A percentile compares a stretch with the other conserved stretches of the same genome.
Evolutionary conservation across 2,888 invertebrate genomes (phyloP).

Genomic region (Apotomis turbidana): DNA sequence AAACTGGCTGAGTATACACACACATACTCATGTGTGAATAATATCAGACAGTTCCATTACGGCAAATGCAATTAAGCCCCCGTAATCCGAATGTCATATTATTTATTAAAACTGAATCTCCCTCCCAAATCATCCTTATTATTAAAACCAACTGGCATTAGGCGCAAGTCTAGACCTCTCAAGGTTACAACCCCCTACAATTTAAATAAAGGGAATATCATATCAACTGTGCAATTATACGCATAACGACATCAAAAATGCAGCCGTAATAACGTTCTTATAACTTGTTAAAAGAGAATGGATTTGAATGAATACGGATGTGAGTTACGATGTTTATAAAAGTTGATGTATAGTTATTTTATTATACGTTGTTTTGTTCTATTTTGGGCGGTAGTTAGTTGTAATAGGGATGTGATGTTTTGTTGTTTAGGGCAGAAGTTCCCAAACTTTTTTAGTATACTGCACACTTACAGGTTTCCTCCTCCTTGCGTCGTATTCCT

Average conservation of each 20-base stretch:
- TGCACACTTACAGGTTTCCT: too few relatives aligned
- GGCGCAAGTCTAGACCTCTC: slow-evolving; percentile 42
- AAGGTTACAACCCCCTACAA: slow-evolving; percentile 40
- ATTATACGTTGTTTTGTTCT: not conserved
- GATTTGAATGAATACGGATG: not conserved
- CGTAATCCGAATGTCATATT: too few relatives aligned
- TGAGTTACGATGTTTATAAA: not conserved
- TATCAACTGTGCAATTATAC: slow-evolving; percentile 36
- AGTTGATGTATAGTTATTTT: slow-evolving; percentile 21
- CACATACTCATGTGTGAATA: too few relatives aligned
- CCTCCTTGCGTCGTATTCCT: too few relatives aligned
- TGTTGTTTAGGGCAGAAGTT: too few relatives aligned
- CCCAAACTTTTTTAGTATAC: too few relatives aligned
- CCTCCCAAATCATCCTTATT: slow-evolving; percentile 5
- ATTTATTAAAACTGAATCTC: not conserved
- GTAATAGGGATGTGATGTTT: not conserved
- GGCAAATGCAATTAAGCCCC: too few relatives aligned
- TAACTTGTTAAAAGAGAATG: not conserved
- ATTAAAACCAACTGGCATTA: slow-evolving; percentile 29
- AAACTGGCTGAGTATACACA: too few relatives aligned
- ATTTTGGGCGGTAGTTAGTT: slow-evolving; percentile 11
- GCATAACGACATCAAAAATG: not conserved
- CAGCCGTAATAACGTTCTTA: not conserved
- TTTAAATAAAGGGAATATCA: slow-evolving; percentile 39
- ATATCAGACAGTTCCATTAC: too few relatives aligned